Percentiles rank a stretch among this genome's conserved stretches.
These are phyloP conservation scores for Distichodus sexfasciatus DNA, from an alignment of 2,797 vertebrate species.

Conservation along the genomic window DNA sequence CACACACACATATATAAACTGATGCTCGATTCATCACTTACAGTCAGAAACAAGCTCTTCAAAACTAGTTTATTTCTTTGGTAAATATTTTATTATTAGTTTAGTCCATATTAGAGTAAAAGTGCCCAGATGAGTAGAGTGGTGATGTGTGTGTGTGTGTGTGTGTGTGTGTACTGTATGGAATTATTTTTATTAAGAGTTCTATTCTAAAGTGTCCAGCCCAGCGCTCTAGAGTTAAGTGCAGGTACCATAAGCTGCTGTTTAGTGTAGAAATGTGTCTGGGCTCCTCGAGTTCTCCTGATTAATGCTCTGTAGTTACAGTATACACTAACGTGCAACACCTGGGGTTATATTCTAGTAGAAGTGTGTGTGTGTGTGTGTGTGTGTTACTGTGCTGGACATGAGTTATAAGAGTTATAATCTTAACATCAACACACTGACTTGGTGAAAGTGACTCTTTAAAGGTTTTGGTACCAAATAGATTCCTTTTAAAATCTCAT, in stretches of 20 bases:
- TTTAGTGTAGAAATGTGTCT: slow-evolving; percentile 39
- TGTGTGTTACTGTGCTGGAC: not conserved
- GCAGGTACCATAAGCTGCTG: slow-evolving; percentile 75
- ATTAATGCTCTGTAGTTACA: too few species aligned
- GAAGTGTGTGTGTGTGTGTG: not conserved
- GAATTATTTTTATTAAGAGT: slow-evolving; percentile 60
- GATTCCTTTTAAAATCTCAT: slow-evolving; percentile 17
- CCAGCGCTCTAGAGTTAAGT: slow-evolving; percentile 61
- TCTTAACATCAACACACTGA: not conserved
- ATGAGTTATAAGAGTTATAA: not conserved
- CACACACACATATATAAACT: slow-evolving; percentile 26
- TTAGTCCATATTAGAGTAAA: slow-evolving; percentile 23
- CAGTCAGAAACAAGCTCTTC: not conserved
- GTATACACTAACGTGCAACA: too few species aligned
- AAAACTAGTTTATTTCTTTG: slow-evolving; percentile 24
- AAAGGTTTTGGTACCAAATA: slow-evolving; percentile 34
- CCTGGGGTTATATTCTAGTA: not conserved
- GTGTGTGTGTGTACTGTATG: too few species aligned
- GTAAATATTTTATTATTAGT: slow-evolving; percentile 17
- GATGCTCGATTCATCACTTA: too few species aligned
- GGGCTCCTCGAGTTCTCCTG: not conserved
- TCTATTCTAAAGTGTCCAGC: slow-evolving; percentile 60
- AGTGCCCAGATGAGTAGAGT: not conserved
- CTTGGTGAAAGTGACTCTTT: not conserved
- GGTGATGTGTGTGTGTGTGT: slow-evolving; percentile 7